phyloP scores from a whole-genome alignment of 2,888 invertebrate species.

The Blera fallax region DNA sequence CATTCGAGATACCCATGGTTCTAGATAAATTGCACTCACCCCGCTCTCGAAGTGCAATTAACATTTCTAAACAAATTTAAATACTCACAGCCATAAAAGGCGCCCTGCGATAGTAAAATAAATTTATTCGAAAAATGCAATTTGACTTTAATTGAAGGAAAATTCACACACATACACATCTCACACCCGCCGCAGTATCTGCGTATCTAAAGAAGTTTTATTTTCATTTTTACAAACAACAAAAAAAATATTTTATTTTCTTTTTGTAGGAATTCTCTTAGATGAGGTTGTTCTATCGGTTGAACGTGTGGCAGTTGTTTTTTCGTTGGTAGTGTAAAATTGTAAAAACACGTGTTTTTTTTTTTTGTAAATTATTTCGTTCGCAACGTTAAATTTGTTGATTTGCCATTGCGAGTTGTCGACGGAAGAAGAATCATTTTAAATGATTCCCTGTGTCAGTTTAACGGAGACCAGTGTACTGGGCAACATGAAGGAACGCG shows the following conservation, averaged over 20 bases:
- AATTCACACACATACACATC: constrained; percentile 17
- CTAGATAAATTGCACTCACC: constrained; percentile 34
- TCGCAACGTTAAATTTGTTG: not conserved
- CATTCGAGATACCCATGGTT: constrained; percentile 8
- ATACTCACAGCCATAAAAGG: constrained; percentile 1
- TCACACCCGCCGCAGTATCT: not conserved
- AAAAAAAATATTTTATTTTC: not conserved
- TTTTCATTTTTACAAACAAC: too few relatives aligned
- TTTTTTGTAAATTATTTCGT: not conserved
- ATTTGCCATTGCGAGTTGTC: constrained; percentile 34
- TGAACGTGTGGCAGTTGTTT: constrained; percentile 24
- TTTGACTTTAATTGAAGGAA: constrained; percentile 46
- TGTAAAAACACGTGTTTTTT: not conserved
- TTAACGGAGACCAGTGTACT: constrained; percentile 82
- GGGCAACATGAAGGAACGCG: constrained; percentile 83
- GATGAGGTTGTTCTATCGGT: constrained; percentile 49
- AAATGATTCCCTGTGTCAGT: constrained; percentile 82
- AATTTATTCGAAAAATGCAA: constrained; percentile 50
- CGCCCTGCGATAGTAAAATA: not conserved
- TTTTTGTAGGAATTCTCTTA: constrained; percentile 34
- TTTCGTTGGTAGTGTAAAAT: constrained; percentile 31
- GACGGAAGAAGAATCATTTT: constrained; percentile 55
- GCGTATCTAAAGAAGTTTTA: constrained; percentile 14
- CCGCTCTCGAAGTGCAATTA: constrained; percentile 12
- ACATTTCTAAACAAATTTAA: constrained; percentile 44